These are phyloP conservation scores for Pherbina coryleti DNA, from an alignment of 2,888 invertebrate genomes.

Conservation along the genomic window DNA sequence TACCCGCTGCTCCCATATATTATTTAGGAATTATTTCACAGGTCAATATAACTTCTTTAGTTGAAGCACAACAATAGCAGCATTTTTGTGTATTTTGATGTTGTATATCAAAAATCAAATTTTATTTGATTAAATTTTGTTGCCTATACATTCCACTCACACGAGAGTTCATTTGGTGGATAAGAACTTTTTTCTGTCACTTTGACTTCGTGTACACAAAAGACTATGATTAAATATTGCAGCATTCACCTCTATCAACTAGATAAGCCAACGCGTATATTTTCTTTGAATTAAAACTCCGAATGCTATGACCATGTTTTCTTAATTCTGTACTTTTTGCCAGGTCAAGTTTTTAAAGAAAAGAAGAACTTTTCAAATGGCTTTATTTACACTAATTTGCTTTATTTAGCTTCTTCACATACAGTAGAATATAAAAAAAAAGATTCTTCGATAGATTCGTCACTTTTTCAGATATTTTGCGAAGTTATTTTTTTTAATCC, in stretches of 20 bases:
- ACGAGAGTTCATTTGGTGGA: constrained; percentile 25
- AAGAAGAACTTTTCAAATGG: too few species aligned
- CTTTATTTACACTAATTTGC: constrained; percentile 24
- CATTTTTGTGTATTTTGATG: constrained; percentile 6
- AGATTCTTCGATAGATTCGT: constrained; percentile 9
- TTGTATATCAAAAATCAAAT: constrained; percentile 17
- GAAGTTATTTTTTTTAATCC: constrained; percentile 37
- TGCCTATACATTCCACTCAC: constrained; percentile 1
- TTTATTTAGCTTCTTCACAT: neutral
- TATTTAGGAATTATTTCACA: constrained; percentile 57
- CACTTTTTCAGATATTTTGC: constrained; percentile 34
- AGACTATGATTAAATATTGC: constrained; percentile 27
- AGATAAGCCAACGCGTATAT: neutral
- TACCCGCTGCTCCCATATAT: constrained; percentile 19
- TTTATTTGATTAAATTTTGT: constrained; percentile 18
- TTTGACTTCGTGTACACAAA: constrained; percentile 9
- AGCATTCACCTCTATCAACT: constrained; percentile 5
- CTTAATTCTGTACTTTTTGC: neutral
- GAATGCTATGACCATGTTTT: neutral
- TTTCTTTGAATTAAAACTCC: neutral
- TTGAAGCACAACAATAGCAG: constrained; percentile 46
- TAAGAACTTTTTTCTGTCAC: constrained; percentile 14
- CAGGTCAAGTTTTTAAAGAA: neutral
- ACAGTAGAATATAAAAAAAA: neutral
- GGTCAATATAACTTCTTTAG: constrained; percentile 55